Evolutionary conservation across 2,113 vertebrate species (phyloP).

Genomic region (Grallaria varia): DNA sequence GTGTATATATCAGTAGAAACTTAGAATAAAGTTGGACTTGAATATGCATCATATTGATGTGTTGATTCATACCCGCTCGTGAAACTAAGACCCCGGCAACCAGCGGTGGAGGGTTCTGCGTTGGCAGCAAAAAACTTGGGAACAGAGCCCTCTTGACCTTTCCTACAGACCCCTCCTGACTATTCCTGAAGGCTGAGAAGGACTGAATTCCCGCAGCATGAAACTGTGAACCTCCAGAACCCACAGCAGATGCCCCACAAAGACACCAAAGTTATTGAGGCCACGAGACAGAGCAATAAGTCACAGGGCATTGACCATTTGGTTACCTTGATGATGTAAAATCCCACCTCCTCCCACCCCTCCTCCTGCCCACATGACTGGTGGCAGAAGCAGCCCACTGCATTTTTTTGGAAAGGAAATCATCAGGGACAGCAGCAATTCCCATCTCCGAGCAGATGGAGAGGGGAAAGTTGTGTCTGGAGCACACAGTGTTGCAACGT

Average conservation of each 20-base stretch:
- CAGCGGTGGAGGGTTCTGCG: neutral
- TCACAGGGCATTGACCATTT: neutral
- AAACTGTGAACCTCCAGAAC: neutral
- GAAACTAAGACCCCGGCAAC: too few relatives aligned
- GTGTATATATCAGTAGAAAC: too few relatives aligned
- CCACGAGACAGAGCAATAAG: constrained; percentile 11
- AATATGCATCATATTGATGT: too few relatives aligned
- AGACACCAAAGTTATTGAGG: neutral
- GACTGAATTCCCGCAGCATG: neutral
- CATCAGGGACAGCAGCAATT: neutral
- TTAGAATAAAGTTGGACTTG: too few relatives aligned
- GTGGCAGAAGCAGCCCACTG: neutral
- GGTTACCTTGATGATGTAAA: neutral
- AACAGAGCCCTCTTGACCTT: neutral
- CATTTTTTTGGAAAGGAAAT: neutral
- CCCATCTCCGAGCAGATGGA: neutral
- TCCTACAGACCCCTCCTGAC: neutral
- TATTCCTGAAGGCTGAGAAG: neutral
- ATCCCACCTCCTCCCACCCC: neutral
- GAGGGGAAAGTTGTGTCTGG: neutral
- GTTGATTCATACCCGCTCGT: too few relatives aligned
- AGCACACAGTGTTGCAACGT: neutral
- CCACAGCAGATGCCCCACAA: neutral
- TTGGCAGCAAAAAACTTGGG: neutral
- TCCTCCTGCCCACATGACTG: neutral